Percentiles rank a stretch among this genome's conserved stretches.
These are phyloP conservation scores for Myotis vivesi DNA, from an alignment of 2,797 vertebrate species.

Conservation along the genomic window DNA sequence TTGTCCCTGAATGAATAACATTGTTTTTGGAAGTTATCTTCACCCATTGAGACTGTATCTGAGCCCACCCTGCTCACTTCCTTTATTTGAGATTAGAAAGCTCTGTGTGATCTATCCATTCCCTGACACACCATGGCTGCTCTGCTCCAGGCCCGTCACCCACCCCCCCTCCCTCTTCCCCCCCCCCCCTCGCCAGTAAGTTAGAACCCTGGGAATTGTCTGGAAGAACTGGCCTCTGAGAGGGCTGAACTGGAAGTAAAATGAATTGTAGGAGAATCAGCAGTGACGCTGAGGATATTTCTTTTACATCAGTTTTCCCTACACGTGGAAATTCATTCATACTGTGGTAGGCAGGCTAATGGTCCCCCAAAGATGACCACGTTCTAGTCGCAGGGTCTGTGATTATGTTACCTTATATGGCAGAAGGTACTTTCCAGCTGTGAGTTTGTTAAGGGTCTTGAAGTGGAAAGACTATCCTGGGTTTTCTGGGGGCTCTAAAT, in stretches of 20 bases:
- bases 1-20: neutral
- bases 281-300: neutral
- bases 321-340: neutral
- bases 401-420: neutral
- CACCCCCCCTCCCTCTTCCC: fast-evolving
- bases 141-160: fast-evolving
- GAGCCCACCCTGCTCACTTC: neutral
- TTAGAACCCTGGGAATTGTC: neutral
- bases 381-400: neutral
- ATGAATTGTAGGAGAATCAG: neutral
- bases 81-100: neutral
- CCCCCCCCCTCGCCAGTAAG: too few species aligned
- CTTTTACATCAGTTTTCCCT: neutral
- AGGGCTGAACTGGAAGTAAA: neutral
- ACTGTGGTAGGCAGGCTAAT: neutral
- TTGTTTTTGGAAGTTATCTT: neutral
- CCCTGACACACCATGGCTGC: neutral
- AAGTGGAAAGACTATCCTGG: neutral
- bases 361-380: neutral
- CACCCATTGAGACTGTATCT: neutral
- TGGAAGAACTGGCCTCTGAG: neutral
- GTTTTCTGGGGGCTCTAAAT: neutral
- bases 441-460: neutral
- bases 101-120: neutral
- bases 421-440: neutral